A percentile compares a stretch with the other conserved stretches of the same genome.
phyloP scores from a whole-genome alignment of 2,113 vertebrate genomes.

The Stegastes partitus region DNA sequence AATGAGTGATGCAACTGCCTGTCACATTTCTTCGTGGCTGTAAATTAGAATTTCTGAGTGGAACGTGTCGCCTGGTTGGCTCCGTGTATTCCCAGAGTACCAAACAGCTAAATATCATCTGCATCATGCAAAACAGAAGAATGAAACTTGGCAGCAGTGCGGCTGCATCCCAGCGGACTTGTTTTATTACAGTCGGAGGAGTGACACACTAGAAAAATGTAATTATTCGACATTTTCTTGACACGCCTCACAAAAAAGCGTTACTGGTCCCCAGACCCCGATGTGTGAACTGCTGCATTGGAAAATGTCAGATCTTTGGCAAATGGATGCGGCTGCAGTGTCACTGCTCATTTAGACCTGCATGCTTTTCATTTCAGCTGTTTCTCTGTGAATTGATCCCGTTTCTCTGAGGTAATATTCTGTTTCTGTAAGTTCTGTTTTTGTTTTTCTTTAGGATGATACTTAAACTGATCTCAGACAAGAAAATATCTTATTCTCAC shows the following conservation, averaged over 20 bases:
- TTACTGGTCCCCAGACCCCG: not conserved
- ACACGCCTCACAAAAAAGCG: not conserved
- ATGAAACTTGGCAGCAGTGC: slow-evolving; percentile 1
- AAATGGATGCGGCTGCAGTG: slow-evolving; percentile 3
- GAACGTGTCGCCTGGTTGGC: not conserved
- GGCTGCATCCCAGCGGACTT: slow-evolving; percentile 14
- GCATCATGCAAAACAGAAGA: not conserved
- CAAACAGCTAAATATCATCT: not conserved
- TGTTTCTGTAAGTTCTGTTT: not conserved
- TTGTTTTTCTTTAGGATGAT: not conserved
- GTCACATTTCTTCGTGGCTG: slow-evolving; percentile 3
- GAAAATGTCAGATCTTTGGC: slow-evolving; percentile 6
- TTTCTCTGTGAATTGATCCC: not conserved
- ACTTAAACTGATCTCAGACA: slow-evolving; percentile 3
- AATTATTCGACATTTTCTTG: slow-evolving; percentile 13
- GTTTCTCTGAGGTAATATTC: not conserved
- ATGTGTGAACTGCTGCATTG: not conserved
- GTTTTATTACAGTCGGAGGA: slow-evolving; percentile 7
- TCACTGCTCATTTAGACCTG: not conserved
- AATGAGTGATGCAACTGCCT: no score
- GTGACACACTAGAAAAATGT: not conserved
- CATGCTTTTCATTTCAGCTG: not conserved
- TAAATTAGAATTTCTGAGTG: slow-evolving; percentile 13
- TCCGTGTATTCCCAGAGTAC: not conserved
- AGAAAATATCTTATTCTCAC: slow-evolving; percentile 2